Conservation (phyloP, 2,113 vertebrate species). For the Salvelinus alpinus region DNA sequence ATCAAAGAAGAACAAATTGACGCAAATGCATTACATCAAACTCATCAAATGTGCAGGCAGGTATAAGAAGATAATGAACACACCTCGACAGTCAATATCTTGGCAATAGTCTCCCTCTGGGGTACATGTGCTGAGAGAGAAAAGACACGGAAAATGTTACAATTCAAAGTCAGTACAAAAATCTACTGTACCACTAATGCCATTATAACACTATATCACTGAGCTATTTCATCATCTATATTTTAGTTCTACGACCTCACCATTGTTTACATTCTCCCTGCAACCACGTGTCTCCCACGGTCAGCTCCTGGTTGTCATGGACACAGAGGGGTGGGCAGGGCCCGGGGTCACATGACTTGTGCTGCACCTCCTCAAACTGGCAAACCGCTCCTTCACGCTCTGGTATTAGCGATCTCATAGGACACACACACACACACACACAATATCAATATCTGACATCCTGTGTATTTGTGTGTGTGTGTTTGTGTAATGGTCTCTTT, state of each 20-base stretch:
- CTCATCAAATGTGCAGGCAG: too few species aligned
- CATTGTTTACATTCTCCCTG: slow-evolving; percentile 83
- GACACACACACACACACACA: not conserved
- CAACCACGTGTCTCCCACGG: slow-evolving; percentile 83
- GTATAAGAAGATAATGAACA: slow-evolving; percentile 21
- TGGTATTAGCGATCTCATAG: slow-evolving; percentile 71
- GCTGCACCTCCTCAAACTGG: slow-evolving; percentile 78
- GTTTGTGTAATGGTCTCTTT: too few species aligned
- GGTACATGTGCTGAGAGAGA: slow-evolving; percentile 78
- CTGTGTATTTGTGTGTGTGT: not conserved
- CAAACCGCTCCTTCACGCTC: slow-evolving; percentile 71
- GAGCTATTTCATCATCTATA: not conserved
- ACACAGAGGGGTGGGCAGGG: slow-evolving; percentile 81
- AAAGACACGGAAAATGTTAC: not conserved
- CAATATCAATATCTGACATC: not conserved
- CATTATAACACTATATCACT: too few species aligned
- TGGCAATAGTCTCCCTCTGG: slow-evolving; percentile 85
- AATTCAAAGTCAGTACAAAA: not conserved
- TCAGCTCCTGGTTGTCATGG: slow-evolving; percentile 58
- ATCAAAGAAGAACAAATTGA: too few species aligned
- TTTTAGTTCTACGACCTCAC: slow-evolving; percentile 62
- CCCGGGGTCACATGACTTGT: slow-evolving; percentile 74
- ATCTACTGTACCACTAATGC: too few species aligned
- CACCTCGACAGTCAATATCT: slow-evolving; percentile 79
- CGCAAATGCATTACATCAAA: not conserved